These are phyloP conservation scores for Cosmorhoe ocellata DNA, from an alignment of 2,888 invertebrate species.

Conservation along the genomic window DNA sequence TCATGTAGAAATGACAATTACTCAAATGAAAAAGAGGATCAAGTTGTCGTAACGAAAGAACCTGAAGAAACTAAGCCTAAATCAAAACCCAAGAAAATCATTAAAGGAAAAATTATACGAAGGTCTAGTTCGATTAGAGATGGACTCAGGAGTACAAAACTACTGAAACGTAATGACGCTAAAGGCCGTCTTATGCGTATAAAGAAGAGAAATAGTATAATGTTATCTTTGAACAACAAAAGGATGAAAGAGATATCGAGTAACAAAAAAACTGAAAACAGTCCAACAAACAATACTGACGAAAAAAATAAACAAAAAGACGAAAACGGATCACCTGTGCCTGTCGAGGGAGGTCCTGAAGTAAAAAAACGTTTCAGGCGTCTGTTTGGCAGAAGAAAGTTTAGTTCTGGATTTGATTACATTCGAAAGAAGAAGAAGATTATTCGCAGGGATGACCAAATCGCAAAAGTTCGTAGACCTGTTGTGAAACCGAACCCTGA, in stretches of 20 bases:
- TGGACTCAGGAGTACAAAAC: constrained; percentile 73
- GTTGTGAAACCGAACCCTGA: constrained; percentile 83
- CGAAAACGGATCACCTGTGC: constrained; percentile 52
- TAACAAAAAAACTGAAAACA: constrained; percentile 64
- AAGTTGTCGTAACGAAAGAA: constrained; percentile 58
- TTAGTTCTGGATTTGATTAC: constrained; percentile 94
- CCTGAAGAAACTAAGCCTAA: constrained; percentile 61
- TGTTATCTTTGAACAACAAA: constrained; percentile 69
- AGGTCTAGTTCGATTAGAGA: constrained; percentile 74
- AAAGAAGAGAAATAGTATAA: constrained; percentile 74
- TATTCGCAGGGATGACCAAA: constrained; percentile 78
- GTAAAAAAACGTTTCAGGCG: constrained; percentile 82
- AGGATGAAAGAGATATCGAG: constrained; percentile 64
- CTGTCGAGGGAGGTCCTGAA: constrained; percentile 60
- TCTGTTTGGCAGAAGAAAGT: constrained; percentile 87
- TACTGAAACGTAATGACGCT: constrained; percentile 72
- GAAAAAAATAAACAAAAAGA: constrained; percentile 74
- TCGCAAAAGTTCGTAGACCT: constrained; percentile 71
- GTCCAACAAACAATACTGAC: constrained; percentile 47
- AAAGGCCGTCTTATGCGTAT: constrained; percentile 71
- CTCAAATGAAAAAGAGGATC: constrained; percentile 54
- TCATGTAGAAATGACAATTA: constrained; percentile 79
- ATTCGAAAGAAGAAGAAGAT: constrained; percentile 94
- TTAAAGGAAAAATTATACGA: constrained; percentile 65
- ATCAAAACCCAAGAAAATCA: constrained; percentile 67